A percentile compares a stretch with the other conserved stretches of the same genome.
Evolutionary conservation across 2,888 invertebrate species (phyloP).

Genomic region (Cryptocephalus moraei): DNA sequence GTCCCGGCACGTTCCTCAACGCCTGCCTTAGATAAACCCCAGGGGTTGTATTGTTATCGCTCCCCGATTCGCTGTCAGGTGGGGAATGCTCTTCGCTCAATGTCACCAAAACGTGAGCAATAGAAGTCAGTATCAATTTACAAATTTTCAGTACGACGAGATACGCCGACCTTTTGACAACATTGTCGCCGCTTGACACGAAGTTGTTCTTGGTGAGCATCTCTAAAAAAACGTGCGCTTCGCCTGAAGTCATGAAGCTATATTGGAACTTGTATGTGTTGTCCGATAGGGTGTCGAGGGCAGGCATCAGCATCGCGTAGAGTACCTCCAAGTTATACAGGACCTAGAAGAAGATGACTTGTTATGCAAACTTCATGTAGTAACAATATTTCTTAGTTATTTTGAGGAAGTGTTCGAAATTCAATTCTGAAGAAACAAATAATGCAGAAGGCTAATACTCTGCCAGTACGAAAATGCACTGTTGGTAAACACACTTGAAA

Average conservation of each 20-base stretch:
- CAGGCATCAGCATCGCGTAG: slow-evolving; percentile 88
- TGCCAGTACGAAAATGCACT: slow-evolving; percentile 5
- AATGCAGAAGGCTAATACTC: not conserved
- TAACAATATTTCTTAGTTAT: no score
- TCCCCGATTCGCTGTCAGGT: slow-evolving; percentile 29
- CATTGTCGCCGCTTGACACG: slow-evolving; percentile 66
- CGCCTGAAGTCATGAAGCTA: slow-evolving; percentile 56
- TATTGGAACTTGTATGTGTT: slow-evolving; percentile 60
- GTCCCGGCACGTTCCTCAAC: slow-evolving; percentile 72
- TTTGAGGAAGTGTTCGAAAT: not conserved
- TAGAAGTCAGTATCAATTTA: slow-evolving; percentile 78
- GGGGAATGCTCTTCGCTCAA: slow-evolving; percentile 37
- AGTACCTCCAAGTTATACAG: slow-evolving; percentile 56
- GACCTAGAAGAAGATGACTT: slow-evolving; percentile 42
- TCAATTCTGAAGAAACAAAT: not conserved
- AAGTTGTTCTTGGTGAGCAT: slow-evolving; percentile 80
- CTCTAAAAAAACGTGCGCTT: slow-evolving; percentile 60
- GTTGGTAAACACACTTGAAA: not conserved
- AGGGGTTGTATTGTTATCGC: slow-evolving; percentile 34
- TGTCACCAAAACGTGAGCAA: slow-evolving; percentile 66
- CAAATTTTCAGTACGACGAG: slow-evolving; percentile 79
- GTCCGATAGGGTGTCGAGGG: slow-evolving; percentile 65
- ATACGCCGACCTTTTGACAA: slow-evolving; percentile 62
- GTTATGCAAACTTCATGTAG: not conserved
- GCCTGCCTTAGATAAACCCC: slow-evolving; percentile 65